Evolutionary conservation across 2,113 vertebrate species (phyloP).

Genomic region (Procapra przewalskii): DNA sequence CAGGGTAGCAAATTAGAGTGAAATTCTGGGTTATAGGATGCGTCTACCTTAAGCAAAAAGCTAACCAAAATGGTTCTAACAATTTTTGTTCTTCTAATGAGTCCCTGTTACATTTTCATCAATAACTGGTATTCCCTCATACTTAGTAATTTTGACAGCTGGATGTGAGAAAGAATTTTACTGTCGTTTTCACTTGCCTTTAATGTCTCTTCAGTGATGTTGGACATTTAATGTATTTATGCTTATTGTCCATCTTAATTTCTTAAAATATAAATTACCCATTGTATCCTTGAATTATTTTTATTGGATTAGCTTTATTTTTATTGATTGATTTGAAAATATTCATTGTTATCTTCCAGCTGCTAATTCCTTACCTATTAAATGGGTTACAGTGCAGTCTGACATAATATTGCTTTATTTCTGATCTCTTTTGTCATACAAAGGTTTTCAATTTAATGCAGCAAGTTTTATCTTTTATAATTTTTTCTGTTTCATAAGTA

Average conservation of each 20-base stretch:
- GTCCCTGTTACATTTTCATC: background rate
- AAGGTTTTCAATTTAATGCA: background rate
- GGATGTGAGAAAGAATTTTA: background rate
- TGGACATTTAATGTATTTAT: background rate
- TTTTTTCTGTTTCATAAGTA: background rate
- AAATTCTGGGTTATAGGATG: background rate
- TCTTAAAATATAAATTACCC: background rate
- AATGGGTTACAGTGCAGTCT: background rate
- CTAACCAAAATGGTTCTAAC: background rate
- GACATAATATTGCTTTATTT: background rate
- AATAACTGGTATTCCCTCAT: background rate
- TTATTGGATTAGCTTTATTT: background rate
- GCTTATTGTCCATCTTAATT: background rate
- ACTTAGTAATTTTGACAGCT: background rate
- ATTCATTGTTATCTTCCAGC: background rate
- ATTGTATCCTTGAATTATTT: background rate
- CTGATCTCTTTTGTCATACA: background rate
- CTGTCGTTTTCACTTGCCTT: background rate
- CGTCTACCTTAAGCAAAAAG: background rate
- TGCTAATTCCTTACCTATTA: background rate
- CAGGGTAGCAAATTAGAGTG: background rate
- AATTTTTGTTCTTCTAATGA: background rate
- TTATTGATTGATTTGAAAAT: background rate
- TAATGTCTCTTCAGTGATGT: background rate
- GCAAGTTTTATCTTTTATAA: background rate